Evolutionary conservation across 2,113 vertebrate genomes (phyloP), one percentile per base, ranked within the genome.

Genomic region (Gopherus evgoodei): DNA sequence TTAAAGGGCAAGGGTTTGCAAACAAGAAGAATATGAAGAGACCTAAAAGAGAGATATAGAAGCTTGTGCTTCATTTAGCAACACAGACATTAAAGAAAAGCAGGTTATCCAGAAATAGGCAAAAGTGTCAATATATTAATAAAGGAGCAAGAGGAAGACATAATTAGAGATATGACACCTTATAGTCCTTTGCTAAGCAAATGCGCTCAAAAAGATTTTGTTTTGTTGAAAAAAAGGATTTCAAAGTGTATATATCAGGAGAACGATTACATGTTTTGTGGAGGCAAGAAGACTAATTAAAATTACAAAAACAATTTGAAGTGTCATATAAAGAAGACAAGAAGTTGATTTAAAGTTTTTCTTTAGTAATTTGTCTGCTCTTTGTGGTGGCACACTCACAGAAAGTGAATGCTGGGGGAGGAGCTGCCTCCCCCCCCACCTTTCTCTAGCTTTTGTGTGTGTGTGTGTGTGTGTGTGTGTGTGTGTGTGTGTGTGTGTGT

Each of bases 351-450:
- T 97, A 94, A 98, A 98, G 97, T 98, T 98, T 95, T 82, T 91
- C 94, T 93, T 91, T 42, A 93, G 94, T 97, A 96, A 97, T 97
- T 97, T 97, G 97, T 96, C 91, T 94, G 82, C 62, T 94, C 97
- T 97, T 98, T 98, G 98, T 98, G 97, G 83, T 27, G 98, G 97
- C 98, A 97, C 97, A 94, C 98, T 97, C 83, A 75, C 91, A 87
- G 97, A 97, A 91, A 97, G 97, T 96, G 94, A 94, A 94, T 87
- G 91, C 85, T 90, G 93, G 95, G 93, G 94, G 97, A 96, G 90
- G 80, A 82, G 84, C 75, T 14, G 8, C 17, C 21, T 10, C 52
- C 44, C 50, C 50, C 35, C 52, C 87, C 12, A 83, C n/a, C 75
- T 50, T 21, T 72, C 72, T 47, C 31, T 78, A n/a, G 76, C 85